Evolutionary conservation across 1,140 invertebrate genomes (phyloP).

Genomic region (Vanessa atalanta): DNA sequence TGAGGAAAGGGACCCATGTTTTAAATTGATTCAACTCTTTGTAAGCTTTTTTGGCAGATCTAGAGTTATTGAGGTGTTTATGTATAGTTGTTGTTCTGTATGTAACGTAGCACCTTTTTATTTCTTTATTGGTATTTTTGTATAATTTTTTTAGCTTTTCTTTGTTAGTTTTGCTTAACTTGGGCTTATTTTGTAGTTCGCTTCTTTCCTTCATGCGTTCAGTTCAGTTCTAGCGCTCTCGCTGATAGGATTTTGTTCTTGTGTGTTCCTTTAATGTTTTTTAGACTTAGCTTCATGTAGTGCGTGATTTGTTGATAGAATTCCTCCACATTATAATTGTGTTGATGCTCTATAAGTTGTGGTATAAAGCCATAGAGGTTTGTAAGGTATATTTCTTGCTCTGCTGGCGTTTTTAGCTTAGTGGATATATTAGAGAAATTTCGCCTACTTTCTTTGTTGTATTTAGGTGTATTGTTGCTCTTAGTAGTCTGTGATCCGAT

Average conservation of each 20-base stretch:
- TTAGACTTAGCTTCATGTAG: conserved; percentile 38
- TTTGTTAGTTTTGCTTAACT: conserved; percentile 41
- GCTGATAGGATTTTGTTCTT: conserved; percentile 42
- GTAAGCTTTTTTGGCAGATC: conserved; percentile 42
- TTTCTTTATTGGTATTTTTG: conserved; percentile 49
- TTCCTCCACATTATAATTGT: conserved; percentile 34
- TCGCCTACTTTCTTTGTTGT: conserved; percentile 40
- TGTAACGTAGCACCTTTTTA: conserved; percentile 42
- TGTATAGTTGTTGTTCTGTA: conserved; percentile 39
- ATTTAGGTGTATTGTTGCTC: conserved; percentile 43
- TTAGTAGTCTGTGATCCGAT: conserved; percentile 47
- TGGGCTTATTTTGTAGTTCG: conserved; percentile 45
- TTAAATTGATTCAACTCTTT: conserved; percentile 44
- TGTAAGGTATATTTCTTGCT: conserved; percentile 42
- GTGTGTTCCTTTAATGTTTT: conserved; percentile 35
- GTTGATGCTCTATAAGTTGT: conserved; percentile 37
- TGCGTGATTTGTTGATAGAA: conserved; percentile 40
- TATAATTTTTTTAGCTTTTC: conserved; percentile 43
- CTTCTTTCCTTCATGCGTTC: conserved; percentile 48
- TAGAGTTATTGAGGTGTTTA: conserved; percentile 35
- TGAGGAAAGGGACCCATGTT: conserved; percentile 42
- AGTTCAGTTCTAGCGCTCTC: conserved; percentile 39
- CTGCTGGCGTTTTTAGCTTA: conserved; percentile 38
- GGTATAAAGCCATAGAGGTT: conserved; percentile 40
- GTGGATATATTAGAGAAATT: conserved; percentile 36